phyloP scores from a whole-genome alignment of 2,888 invertebrate genomes.

The Acronicta aceris region DNA sequence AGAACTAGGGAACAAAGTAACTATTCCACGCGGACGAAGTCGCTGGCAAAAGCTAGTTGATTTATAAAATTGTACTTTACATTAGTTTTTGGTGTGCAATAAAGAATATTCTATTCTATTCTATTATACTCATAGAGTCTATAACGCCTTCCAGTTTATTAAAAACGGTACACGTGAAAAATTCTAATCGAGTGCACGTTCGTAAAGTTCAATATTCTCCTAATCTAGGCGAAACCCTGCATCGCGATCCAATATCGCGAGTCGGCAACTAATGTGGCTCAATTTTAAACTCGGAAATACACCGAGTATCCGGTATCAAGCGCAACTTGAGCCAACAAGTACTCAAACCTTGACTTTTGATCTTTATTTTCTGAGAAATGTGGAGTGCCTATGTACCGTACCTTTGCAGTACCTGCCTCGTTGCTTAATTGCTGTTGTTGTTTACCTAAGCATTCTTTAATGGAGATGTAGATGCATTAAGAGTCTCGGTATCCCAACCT shows the following conservation, averaged over 20 bases:
- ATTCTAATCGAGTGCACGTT: constrained; percentile 36
- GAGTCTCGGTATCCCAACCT: no score
- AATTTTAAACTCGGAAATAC: constrained; percentile 52
- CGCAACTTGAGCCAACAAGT: constrained; percentile 62
- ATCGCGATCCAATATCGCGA: constrained; percentile 59
- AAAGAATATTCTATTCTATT: no score
- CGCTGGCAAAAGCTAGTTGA: no score
- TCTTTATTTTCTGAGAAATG: constrained; percentile 63
- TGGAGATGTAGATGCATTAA: no score
- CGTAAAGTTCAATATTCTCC: constrained; percentile 52
- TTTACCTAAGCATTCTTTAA: no score
- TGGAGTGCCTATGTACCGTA: constrained; percentile 41
- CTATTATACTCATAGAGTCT: constrained; percentile 30
- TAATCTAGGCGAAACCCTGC: constrained; percentile 33
- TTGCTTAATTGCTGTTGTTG: no score
- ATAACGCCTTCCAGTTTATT: constrained; percentile 31
- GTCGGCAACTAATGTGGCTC: constrained; percentile 55
- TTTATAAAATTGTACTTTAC: no score
- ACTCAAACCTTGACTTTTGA: constrained; percentile 61
- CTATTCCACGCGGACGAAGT: no score
- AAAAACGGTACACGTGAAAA: constrained; percentile 43
- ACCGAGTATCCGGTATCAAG: constrained; percentile 63
- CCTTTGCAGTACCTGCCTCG: constrained; percentile 31
- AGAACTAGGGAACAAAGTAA: no score
- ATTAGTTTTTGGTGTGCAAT: no score